phyloP scores from a whole-genome alignment of 2,113 vertebrate genomes.

The Corythornis vintsioides region DNA sequence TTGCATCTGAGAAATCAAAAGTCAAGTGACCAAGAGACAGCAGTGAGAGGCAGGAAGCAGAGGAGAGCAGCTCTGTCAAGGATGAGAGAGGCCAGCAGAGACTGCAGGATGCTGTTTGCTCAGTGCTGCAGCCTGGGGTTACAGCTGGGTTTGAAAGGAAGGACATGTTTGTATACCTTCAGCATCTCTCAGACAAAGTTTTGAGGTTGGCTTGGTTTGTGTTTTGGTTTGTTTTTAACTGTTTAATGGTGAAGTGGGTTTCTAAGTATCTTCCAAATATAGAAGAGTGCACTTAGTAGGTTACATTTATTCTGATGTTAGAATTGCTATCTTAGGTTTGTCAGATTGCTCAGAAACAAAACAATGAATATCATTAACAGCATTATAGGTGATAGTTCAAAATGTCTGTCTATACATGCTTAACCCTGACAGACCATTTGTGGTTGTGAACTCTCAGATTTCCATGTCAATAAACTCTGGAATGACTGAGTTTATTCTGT shows the following conservation, averaged over 20 bases:
- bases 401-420: neutral
- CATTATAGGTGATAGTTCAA: neutral
- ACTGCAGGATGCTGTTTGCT: neutral
- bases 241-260: neutral
- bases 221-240: neutral
- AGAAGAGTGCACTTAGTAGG: neutral
- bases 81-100: neutral
- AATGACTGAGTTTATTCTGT: neutral
- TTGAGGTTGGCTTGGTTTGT: neutral
- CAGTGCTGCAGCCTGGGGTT: neutral
- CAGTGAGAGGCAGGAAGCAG: neutral
- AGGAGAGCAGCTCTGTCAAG: neutral
- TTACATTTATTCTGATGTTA: neutral
- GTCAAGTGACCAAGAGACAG: neutral
- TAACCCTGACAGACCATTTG: neutral
- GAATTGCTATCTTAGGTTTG: neutral
- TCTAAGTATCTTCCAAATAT: neutral
- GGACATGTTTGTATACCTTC: neutral
- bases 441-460: neutral
- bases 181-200: neutral
- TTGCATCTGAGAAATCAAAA: neutral
- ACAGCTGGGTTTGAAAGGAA: neutral
- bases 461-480: neutral
- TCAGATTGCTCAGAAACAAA: neutral
- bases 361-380: neutral